These are phyloP conservation scores for Phania funesta DNA, from an alignment of 2,888 invertebrate species.

Conservation along the genomic window DNA sequence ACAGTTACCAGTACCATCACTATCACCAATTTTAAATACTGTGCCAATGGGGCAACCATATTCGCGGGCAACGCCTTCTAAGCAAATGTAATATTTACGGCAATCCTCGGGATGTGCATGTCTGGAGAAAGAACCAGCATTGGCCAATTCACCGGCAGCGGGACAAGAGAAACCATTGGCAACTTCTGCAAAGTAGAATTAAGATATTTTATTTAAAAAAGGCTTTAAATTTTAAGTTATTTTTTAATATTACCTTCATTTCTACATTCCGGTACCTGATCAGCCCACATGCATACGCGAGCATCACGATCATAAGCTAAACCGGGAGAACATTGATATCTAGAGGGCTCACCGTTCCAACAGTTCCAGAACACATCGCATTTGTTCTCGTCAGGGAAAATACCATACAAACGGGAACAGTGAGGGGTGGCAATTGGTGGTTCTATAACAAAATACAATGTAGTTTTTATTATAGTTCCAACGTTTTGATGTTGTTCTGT, in stretches of 20 bases:
- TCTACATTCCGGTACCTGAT: conserved; percentile 95
- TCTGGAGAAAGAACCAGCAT: conserved; percentile 94
- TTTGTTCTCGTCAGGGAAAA: conserved; percentile 92
- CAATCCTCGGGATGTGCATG: conserved; percentile 97
- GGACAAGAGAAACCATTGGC: conserved; percentile 94
- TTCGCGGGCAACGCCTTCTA: conserved; percentile 94
- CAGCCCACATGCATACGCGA: conserved; percentile 97
- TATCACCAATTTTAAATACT: conserved; percentile 95
- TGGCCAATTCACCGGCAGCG: conserved; percentile 88
- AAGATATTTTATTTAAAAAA: neutral
- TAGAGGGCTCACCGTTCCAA: conserved; percentile 96
- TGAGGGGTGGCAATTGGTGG: conserved; percentile 91
- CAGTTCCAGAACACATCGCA: conserved; percentile 98
- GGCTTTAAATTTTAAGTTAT: neutral
- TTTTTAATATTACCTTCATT: conserved; percentile 86
- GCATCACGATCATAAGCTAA: conserved; percentile 96
- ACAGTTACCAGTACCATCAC: conserved; percentile 95
- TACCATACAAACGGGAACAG: conserved; percentile 93
- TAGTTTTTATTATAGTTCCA: neutral
- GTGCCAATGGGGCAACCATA: conserved; percentile 98
- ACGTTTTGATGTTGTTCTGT: neutral
- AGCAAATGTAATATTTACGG: conserved; percentile 96
- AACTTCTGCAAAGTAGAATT: conserved; percentile 85
- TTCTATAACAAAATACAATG: conserved; percentile 81
- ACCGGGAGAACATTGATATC: conserved; percentile 96